Evolutionary conservation across 1,140 invertebrate genomes (phyloP).

Genomic region (Patella vulgata): DNA sequence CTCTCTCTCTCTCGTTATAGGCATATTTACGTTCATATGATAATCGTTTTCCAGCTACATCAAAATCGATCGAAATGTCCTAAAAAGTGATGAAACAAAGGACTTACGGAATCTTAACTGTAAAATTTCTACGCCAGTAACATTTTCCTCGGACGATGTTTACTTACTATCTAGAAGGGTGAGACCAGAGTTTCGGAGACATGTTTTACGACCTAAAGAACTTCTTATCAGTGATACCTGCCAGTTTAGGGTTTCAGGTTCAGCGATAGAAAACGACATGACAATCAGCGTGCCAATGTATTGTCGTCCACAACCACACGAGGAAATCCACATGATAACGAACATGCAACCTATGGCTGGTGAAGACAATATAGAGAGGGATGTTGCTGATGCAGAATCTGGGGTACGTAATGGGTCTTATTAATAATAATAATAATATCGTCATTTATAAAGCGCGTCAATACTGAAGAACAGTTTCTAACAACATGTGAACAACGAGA

Average conservation of each 20-base stretch:
- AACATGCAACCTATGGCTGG: too few species aligned
- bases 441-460: too few species aligned
- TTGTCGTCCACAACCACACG: conserved; percentile 2
- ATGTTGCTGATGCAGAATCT: too few species aligned
- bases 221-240: conserved; percentile 18
- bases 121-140: conserved; percentile 20
- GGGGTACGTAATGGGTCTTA: too few species aligned
- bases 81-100: conserved; percentile 20
- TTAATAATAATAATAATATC: too few species aligned
- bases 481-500: too few species aligned
- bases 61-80: conserved; percentile 24
- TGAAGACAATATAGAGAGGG: too few species aligned
- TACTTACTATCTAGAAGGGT: conserved; percentile 34
- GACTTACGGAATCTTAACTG: conserved; percentile 20
- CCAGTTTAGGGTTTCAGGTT: conserved; percentile 16
- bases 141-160: conserved; percentile 15
- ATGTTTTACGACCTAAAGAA: conserved; percentile 14
- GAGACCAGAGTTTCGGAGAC: conserved; percentile 27
- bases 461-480: too few species aligned
- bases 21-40: too few species aligned
- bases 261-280: conserved; percentile 8
- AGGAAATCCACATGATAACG: conserved; percentile 21
- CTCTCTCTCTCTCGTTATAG: too few species aligned
- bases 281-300: conserved; percentile 17
- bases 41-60: conserved; percentile 23